A percentile compares a stretch with the other conserved stretches of the same genome.
Evolutionary conservation across 1,140 invertebrate genomes (phyloP).

Genomic region (Drosophila nigromelanica): DNA sequence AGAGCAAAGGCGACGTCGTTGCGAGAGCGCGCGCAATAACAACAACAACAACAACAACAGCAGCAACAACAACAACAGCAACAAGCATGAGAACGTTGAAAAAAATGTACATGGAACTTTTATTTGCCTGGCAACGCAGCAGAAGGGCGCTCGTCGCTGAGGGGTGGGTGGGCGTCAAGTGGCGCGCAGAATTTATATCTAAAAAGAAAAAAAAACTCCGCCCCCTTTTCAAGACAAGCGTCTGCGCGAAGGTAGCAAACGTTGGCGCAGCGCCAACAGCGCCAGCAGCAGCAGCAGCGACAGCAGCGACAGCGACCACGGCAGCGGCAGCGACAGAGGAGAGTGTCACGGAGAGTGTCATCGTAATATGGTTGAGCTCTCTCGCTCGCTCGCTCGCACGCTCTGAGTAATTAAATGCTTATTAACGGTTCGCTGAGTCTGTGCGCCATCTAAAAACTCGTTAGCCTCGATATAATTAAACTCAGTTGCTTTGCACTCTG

Average conservation of each 20-base stretch:
- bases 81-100: slow-evolving; percentile 15
- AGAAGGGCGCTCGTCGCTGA: slow-evolving; percentile 37
- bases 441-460: slow-evolving; percentile 61
- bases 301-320: background rate
- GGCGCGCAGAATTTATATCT: slow-evolving; percentile 46
- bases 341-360: slow-evolving; percentile 17
- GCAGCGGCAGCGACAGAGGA: slow-evolving; percentile 7
- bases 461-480: slow-evolving; percentile 78
- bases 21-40: slow-evolving; percentile 26
- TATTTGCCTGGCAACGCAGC: slow-evolving; percentile 71
- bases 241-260: slow-evolving; percentile 76
- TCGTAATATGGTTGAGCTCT: slow-evolving; percentile 27
- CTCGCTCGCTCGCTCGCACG: slow-evolving; percentile 30
- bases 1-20: slow-evolving; percentile 25
- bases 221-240: slow-evolving; percentile 83
- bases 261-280: slow-evolving; percentile 61
- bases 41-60: slow-evolving; percentile 11
- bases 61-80: background rate
- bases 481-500: slow-evolving; percentile 53
- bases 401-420: slow-evolving; percentile 79
- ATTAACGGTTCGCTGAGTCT: slow-evolving; percentile 79
- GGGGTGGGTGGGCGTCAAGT: slow-evolving; percentile 30
- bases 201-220: slow-evolving; percentile 81
- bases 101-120: slow-evolving; percentile 57
- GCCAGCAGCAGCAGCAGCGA: background rate